Conservation (phyloP, 2,113 vertebrate genomes). For the Engystomops pustulosus region DNA sequence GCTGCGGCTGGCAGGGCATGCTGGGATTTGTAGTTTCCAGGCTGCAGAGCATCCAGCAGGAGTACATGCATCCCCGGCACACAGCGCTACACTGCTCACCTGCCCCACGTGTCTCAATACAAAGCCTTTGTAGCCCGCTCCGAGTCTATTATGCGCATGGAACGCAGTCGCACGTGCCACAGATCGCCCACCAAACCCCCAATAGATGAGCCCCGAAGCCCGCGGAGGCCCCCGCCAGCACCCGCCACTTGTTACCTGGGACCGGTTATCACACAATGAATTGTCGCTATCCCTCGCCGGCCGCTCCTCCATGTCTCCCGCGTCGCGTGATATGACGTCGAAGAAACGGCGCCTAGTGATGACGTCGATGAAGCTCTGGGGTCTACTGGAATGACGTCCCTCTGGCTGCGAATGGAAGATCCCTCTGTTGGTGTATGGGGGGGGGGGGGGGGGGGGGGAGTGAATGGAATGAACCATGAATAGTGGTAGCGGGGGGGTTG, state of each 20-base stretch:
- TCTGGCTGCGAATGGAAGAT: not conserved
- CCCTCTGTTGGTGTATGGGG: slow-evolving; percentile 61
- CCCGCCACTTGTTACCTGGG: not conserved
- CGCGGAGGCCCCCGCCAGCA: not conserved
- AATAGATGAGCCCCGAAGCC: not conserved
- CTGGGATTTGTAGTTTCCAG: not conserved
- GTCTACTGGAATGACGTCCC: not conserved
- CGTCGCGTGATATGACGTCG: not conserved
- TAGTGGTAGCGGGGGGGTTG: slow-evolving; percentile 35
- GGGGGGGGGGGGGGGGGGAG: too few relatives aligned
- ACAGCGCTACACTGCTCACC: not conserved
- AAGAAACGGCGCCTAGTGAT: not conserved
- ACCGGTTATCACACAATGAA: slow-evolving; percentile 19
- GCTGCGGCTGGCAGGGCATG: not conserved
- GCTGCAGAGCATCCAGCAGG: too few relatives aligned
- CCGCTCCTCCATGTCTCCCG: slow-evolving; percentile 40
- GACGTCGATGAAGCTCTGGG: not conserved
- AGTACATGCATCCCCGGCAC: too few relatives aligned
- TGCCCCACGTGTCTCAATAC: not conserved
- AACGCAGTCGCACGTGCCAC: not conserved
- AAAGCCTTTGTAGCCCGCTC: not conserved
- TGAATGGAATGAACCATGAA: not conserved
- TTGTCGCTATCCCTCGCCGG: slow-evolving; percentile 20
- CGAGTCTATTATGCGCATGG: not conserved
- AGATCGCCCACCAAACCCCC: not conserved